Base-by-base conservation (phyloP, 2,113 vertebrate genomes). In the Petroica traversi region DNA sequence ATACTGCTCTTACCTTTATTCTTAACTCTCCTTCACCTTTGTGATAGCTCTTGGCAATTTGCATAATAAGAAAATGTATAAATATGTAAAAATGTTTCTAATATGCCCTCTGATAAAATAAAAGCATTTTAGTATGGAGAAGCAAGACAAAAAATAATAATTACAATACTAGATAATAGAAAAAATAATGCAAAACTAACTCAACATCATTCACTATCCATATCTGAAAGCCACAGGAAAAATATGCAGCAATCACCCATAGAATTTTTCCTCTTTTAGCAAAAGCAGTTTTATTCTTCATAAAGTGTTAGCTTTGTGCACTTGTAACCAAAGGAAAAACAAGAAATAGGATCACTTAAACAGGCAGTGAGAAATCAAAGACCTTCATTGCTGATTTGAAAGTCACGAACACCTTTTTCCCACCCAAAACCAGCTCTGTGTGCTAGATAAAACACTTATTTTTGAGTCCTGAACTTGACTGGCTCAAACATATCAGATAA, bases 31-130 rank as follows among this genome's bases (percentile, higher is more conserved):
- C 96, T 97, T 92, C 95, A 97, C 94, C 80, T 96, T 34, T 92
- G 90, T 75, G 81, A 97, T 93, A 95, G 78, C 86, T 86, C 51
- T 64, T 88, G 73, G 61, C 96, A 82, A 96, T 96, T 90, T 96
- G 81, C 91, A 91, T 96, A 96, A 96, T 97, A 96, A 71, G 78
- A 93, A 96, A 96, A 96, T 94, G 68, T 89, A 95, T 93, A 95
- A 96, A 95, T 96, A 97, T 97, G 94, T 97, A 97, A 97, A 96
- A 97, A 95, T 93, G 79, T 94, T 96, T 97, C 85, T 94, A 85
- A 95, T 80, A 94, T 84, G 97, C 69, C 91, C 88, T 95, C 86
- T 95, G 92, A 96, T 96, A 97, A 97, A 97, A 97, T 78, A 92
- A 96, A 96, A 94, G 63, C 84, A 91, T 84, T 80, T 96, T 80